A percentile compares a stretch with the other conserved stretches of the same genome.
Conservation (phyloP, 2,888 invertebrate species). For the Abscondita cerata region DNA sequence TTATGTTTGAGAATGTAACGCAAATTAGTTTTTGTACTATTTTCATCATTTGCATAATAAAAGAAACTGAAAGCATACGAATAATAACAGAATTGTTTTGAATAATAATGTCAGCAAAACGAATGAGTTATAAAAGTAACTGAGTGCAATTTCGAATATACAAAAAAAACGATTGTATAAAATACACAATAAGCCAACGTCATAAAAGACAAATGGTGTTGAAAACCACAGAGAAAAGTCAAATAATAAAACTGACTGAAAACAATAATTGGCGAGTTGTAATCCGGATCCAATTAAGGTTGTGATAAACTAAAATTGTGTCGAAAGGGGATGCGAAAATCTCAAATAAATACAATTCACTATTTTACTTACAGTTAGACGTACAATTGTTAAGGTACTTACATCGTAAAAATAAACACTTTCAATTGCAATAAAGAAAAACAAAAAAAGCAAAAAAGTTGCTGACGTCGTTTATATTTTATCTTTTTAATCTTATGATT, state of each 20-base stretch:
- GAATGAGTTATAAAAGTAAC: slow-evolving; percentile 10
- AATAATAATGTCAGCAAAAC: slow-evolving; percentile 7
- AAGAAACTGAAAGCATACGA: slow-evolving; percentile 1
- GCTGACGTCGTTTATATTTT: too few species aligned
- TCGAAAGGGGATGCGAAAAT: slow-evolving; percentile 14
- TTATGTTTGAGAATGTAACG: not conserved
- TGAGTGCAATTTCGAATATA: slow-evolving; percentile 14
- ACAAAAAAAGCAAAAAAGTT: too few species aligned
- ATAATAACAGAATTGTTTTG: slow-evolving; percentile 6
- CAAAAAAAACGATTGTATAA: slow-evolving; percentile 20
- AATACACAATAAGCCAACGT: slow-evolving; percentile 17
- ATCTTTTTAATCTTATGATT: too few species aligned
- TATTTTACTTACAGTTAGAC: slow-evolving; percentile 18
- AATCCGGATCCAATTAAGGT: slow-evolving; percentile 47
- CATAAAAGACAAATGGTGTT: slow-evolving; percentile 43
- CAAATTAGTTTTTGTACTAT: not conserved
- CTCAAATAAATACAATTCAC: slow-evolving; percentile 12
- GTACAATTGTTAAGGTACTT: not conserved
- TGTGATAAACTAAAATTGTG: slow-evolving; percentile 38
- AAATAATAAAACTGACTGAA: slow-evolving; percentile 47
- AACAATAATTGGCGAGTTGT: slow-evolving; percentile 50
- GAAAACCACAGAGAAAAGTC: slow-evolving; percentile 49
- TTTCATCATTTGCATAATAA: slow-evolving; percentile 7
- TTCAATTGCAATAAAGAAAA: too few species aligned
- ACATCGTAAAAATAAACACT: too few species aligned